Evolutionary conservation across 1,140 invertebrate genomes (phyloP).

Genomic region (Sinella curviseta): DNA sequence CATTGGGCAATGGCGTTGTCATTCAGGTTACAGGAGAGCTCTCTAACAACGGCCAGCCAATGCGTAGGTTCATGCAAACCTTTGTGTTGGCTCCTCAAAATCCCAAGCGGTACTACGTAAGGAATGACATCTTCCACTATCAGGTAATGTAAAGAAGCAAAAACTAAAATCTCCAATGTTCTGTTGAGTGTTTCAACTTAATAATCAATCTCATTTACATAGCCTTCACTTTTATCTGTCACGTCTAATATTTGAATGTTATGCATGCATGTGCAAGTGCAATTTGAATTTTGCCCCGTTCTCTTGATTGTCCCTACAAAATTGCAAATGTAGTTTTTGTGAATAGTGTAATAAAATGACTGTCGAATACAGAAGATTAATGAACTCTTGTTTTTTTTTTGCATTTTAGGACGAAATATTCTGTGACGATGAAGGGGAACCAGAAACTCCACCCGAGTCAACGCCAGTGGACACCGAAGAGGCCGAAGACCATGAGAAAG

Average conservation of each 20-base stretch:
- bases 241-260: too few species aligned
- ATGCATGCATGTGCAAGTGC: too few species aligned
- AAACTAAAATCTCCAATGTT: not conserved
- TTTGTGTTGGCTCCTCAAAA: slow-evolving; percentile 92
- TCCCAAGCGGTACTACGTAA: slow-evolving; percentile 95
- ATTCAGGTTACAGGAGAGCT: slow-evolving; percentile 94
- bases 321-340: too few species aligned
- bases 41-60: slow-evolving; percentile 91
- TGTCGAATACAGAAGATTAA: too few species aligned
- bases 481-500: slow-evolving; percentile 43
- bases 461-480: slow-evolving; percentile 47
- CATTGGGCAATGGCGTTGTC: slow-evolving; percentile 89
- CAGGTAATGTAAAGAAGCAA: slow-evolving; percentile 66
- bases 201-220: not conserved
- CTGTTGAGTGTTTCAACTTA: not conserved
- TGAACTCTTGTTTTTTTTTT: not conserved
- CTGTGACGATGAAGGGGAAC: slow-evolving; percentile 64
- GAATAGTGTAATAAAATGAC: not conserved
- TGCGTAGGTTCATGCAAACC: slow-evolving; percentile 95
- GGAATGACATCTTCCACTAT: slow-evolving; percentile 98
- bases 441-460: slow-evolving; percentile 45
- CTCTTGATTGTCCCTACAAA: too few species aligned
- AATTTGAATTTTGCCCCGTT: too few species aligned
- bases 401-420: slow-evolving; percentile 69
- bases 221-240: too few species aligned